Base-by-base conservation (phyloP, 2,888 invertebrate species). In the Crematogaster levior region DNA sequence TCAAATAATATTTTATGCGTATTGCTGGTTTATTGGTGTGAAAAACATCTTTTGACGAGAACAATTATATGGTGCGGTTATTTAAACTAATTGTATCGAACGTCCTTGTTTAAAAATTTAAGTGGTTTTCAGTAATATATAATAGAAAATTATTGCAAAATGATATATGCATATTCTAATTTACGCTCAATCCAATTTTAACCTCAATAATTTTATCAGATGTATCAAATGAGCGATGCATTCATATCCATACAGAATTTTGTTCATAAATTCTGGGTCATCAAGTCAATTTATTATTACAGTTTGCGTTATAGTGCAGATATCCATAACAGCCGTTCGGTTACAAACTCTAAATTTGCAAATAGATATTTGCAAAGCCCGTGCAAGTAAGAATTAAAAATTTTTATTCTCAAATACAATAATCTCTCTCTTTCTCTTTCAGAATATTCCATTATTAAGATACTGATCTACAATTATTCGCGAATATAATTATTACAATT, bases 271-370 rank as follows among this genome's bases (percentile, higher is more conserved):
- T 53, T n/a, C 15, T 30, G 27, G 53, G 21, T 66, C 53, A 40
- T n/a, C 27, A 27, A 12, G 1, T 21, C 21, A 43, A 43, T 77
- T 56, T 56, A 46, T 46, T 73, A 24, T 12, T 7, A 12, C 56
- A 21, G 12, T 66, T 66, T 21, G 53, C 27, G 21, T 66, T 43
- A 40, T 10, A 37, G 3, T 24, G 24, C 9, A 40, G 56, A 58
- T 68, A 5, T 21, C 15, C 27, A 15, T 46, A 34, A 7, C 48
- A 68, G 68, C 18, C 12, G 34, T 68, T 79, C 68, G 77, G 68
- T 79, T 68, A 79, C 77, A 68, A 79, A 68, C 24, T 7, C 21
- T n/a, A 21, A 40, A 27, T 53, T 61, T 63, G 53, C 66, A 66
- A 43, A 40, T 40, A 65, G 7, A 43, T 56, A 30, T 18, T 65